These are phyloP conservation scores for Pentalonia nigronervosa DNA, from an alignment of 1,140 invertebrate genomes.

Conservation along the genomic window DNA sequence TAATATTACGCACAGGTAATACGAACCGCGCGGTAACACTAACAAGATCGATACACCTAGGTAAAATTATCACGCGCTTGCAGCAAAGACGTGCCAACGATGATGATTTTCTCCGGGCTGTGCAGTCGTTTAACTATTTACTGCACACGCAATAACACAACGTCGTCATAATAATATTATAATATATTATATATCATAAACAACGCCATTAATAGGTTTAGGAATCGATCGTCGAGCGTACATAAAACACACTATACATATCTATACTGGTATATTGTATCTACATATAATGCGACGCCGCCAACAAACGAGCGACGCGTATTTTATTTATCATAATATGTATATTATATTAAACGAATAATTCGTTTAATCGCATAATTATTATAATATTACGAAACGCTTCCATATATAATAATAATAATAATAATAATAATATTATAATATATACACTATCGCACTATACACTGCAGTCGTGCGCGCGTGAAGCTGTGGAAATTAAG, in stretches of 20 bases:
- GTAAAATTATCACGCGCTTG: background rate
- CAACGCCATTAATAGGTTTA: background rate
- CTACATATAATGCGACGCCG: too few species aligned
- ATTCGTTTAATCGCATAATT: too few species aligned
- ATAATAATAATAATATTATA: too few species aligned
- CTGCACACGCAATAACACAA: background rate
- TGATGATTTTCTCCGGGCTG: background rate
- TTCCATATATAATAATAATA: too few species aligned
- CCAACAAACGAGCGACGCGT: background rate
- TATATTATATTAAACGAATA: background rate
- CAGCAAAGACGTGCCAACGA: background rate
- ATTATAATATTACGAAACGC: constrained; percentile 15
- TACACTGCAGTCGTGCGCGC: background rate
- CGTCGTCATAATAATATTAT: background rate
- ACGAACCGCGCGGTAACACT: background rate
- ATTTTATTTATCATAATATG: background rate
- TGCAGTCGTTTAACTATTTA: background rate
- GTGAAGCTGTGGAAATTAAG: background rate
- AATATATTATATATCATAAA: background rate
- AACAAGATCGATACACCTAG: background rate
- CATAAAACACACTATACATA: background rate
- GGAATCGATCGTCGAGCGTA: background rate
- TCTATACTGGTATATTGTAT: too few species aligned
- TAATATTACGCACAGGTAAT: background rate
- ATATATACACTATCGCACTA: background rate